A percentile compares a stretch with the other conserved stretches of the same genome.
phyloP scores from a whole-genome alignment of 2,113 vertebrate species.

The Tupaia chinensis region DNA sequence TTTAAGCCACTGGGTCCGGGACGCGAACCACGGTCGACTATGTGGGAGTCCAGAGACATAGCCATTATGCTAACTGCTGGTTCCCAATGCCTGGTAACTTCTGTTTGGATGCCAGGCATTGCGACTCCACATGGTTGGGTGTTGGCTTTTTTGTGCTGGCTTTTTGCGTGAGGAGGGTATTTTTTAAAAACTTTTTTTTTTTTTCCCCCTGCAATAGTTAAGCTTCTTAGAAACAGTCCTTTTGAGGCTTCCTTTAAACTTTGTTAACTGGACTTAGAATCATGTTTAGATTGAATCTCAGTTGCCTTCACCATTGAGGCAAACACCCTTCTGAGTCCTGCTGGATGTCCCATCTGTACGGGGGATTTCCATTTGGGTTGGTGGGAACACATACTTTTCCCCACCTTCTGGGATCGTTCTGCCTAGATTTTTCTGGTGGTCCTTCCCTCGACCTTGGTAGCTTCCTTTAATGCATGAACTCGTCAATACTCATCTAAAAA shows the following conservation, averaged over 20 bases:
- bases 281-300: not conserved
- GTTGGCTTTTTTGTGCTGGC: not conserved
- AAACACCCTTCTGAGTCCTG: not conserved
- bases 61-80: no score
- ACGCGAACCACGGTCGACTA: no score
- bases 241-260: not conserved
- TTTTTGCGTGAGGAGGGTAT: not conserved
- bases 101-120: not conserved
- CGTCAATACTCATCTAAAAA: not conserved
- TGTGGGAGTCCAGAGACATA: no score
- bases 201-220: not conserved
- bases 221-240: not conserved
- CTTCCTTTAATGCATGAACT: not conserved
- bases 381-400: not conserved
- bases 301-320: not conserved
- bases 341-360: rapidly evolving
- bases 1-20: no score
- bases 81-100: not conserved
- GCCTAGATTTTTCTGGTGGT: not conserved
- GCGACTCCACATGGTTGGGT: not conserved
- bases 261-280: not conserved
- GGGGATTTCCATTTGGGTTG: not conserved
- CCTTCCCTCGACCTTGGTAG: not conserved
- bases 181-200: not conserved
- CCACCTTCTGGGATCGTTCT: not conserved